Evolutionary conservation across 2,797 vertebrate species (phyloP), one percentile per base, ranked within the genome.

Genomic region (Molossus alvarezi): DNA sequence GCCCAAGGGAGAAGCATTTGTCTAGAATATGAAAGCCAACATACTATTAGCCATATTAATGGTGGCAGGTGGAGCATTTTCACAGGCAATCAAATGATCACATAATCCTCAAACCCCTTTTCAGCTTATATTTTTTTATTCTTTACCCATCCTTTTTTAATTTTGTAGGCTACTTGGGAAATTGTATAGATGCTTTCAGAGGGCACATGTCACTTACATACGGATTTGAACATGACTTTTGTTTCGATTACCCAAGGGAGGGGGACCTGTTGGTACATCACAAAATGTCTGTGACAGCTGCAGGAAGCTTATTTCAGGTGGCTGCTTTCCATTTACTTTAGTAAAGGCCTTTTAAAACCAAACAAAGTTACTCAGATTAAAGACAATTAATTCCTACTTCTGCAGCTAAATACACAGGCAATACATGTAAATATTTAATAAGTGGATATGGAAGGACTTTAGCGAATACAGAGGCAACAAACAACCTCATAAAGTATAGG

Each of bases 401-500:
- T 95, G 86, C 84, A 97, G 84, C 96, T 98, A 97, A 97, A 92
- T 92, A 83, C 87, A 90, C 89, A 94, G 97, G 91, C 84, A 96
- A 96, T 96, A 71, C 95, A 95, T 97, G 96, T 98, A 98, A 98
- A 98, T 98, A 98, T 98, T 98, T 97, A 97, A 96, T 97, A 98
- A 97, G 97, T 97, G 97, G 96, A 76, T 98, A 97, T 96, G 90
- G 95, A 98, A 90, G 87, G 12, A 15, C 77, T 91, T 60, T 93
- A 93, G 93, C 87, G 97, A 97, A 97, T 95, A 97, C 95, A 98
- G 96, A 97, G 94, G 97, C 97, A 97, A 97, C 98, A 98, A 98
- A 98, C 98, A 98, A 97, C 96, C 91, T 97, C 97, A 62, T 95
- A 95, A 98, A 98, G 98, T 95, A 95, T 65, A 96, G 97, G 94